Evolutionary conservation across 2,797 vertebrate genomes (phyloP), one percentile per base, ranked within the genome.

Genomic region (Gobionotothen gibberifrons): DNA sequence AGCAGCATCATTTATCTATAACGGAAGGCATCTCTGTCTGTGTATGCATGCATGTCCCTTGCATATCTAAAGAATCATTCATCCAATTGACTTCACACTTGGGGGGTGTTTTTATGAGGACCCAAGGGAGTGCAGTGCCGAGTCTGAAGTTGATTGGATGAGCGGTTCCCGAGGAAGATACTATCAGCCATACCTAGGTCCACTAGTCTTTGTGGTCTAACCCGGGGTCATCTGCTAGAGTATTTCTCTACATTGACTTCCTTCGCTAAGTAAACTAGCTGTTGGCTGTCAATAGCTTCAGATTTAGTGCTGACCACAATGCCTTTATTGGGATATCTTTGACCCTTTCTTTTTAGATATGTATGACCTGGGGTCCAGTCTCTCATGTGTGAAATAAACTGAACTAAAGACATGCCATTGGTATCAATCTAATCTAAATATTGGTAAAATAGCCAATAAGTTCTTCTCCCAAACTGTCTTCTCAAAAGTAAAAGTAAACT

Each of bases 191-290:
- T 26, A 26, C 26, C 26, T 9, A 36, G 32, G 32, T 36, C 32
- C 21, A 4, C 19, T 4, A 6, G 22, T 40, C 17, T 65, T 51
- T 63, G 39, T 43, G 8, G 21, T 48, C 48, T 54, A 17, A 54
- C 17, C 36, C 15, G 58, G 16, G 16, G 3, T 56, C 11, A 10
- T 39, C 14, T 59, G 10, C 11, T 19, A 11, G 43, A 66, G n/a
- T 29, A 2, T 12, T 43, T 5, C 1, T 17, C 14, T 5, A n/a
- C 22, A 43, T 12, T 51, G 7, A 32, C 46, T 39, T 44, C 0
- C 13, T 32, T 11, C 44, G 39, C 21, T 63, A 48, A 57, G 43
- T 15, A 60, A 63, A 69, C 11, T 9, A 47, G 67, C 61, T 39
- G 10, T 36, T 59, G 17, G 16, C 16, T 58, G 13, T 32, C 19